Conservation (phyloP, 2,113 vertebrate species). For the Plotosus lineatus region DNA sequence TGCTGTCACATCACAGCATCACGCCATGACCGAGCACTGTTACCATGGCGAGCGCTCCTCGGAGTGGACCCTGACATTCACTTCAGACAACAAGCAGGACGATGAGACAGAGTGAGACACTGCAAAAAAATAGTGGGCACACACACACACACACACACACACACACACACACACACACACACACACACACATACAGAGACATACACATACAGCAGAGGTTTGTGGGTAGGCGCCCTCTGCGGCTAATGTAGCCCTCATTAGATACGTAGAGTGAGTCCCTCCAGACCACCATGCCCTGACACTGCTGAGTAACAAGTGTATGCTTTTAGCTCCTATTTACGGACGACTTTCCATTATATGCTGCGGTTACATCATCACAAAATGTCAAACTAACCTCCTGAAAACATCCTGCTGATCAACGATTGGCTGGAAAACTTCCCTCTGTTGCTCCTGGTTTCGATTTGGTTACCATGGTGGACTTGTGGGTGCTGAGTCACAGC, state of each 20-base stretch:
- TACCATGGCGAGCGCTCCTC: conserved; percentile 41
- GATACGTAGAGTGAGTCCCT: conserved; percentile 13
- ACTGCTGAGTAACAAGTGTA: conserved; percentile 26
- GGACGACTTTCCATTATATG: neutral
- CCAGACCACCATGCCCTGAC: conserved; percentile 24
- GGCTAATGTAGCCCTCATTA: conserved; percentile 49
- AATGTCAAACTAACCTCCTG: neutral
- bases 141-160: neutral
- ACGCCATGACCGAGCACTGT: conserved; percentile 20
- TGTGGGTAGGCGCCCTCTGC: conserved; percentile 24
- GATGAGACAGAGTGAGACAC: neutral
- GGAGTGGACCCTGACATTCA: conserved; percentile 39
- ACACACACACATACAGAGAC: conserved; percentile 1
- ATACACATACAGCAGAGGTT: conserved; percentile 20
- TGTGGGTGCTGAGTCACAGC: conserved; percentile 3
- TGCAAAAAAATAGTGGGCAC: no score
- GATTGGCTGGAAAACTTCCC: neutral
- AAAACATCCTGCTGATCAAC: neutral
- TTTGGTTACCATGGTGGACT: neutral
- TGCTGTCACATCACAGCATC: conserved; percentile 17
- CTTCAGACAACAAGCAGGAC: neutral
- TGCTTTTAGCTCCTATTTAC: conserved; percentile 36
- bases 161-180: conserved; percentile 14
- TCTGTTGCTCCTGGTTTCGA: neutral
- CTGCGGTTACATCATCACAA: conserved; percentile 16